Percentiles rank a stretch among this genome's conserved stretches.
phyloP scores from a whole-genome alignment of 1,140 invertebrate species.

The Pteromalus puparum region DNA sequence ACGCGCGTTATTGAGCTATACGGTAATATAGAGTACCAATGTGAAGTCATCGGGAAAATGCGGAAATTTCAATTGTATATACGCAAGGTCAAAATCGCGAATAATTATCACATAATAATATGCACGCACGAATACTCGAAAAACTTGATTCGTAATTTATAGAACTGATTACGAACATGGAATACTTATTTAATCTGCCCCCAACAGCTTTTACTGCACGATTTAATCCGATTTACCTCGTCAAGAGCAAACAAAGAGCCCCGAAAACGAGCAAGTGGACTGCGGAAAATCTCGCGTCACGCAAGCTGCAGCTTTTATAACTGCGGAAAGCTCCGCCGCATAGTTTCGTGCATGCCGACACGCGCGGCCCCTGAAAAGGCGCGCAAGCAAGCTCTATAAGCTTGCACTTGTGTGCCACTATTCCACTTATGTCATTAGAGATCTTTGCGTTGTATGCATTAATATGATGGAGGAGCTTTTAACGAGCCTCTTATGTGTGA shows the following conservation, averaged over 20 bases:
- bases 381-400: background rate
- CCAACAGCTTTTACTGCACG: background rate
- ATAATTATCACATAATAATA: no score
- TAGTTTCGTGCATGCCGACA: background rate
- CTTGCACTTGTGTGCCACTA: background rate
- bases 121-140: no score
- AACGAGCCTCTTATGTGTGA: background rate
- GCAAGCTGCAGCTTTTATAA: background rate
- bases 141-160: no score
- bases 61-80: no score
- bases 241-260: no score
- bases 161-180: no score
- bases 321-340: background rate
- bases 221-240: constrained; percentile 3
- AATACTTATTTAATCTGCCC: no score
- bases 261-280: no score
- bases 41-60: no score
- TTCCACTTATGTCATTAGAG: background rate
- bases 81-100: no score
- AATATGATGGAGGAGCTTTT: background rate
- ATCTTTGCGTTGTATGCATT: background rate
- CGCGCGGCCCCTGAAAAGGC: background rate
- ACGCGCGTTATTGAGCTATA: background rate
- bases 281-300: constrained; percentile 15
- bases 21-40: no score